These are phyloP conservation scores for Alfaro cultratus DNA, from an alignment of 2,797 vertebrate genomes.

Conservation along the genomic window DNA sequence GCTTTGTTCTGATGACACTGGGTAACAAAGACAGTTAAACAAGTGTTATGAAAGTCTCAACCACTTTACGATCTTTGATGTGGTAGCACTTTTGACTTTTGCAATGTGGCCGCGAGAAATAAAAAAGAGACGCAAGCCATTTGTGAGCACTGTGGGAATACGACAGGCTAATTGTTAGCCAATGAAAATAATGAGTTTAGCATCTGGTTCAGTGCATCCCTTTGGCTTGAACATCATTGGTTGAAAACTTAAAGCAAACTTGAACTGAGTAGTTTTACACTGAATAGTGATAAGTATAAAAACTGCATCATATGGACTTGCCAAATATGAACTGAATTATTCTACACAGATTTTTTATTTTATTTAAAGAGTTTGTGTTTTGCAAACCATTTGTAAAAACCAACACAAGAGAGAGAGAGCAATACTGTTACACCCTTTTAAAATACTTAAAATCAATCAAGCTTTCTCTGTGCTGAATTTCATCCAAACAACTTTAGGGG, in stretches of 20 bases:
- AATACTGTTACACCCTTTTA: neutral
- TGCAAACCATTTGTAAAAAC: neutral
- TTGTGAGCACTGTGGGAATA: neutral
- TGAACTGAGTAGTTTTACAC: neutral
- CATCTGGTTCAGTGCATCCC: neutral
- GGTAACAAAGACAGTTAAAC: neutral
- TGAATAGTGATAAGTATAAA: neutral
- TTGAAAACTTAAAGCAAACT: neutral
- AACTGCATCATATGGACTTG: neutral
- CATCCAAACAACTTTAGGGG: neutral
- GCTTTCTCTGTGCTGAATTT: neutral
- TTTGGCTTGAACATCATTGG: neutral
- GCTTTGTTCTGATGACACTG: neutral
- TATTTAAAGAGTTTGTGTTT: neutral
- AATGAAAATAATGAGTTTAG: neutral
- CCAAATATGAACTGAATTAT: neutral
- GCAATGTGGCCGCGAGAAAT: neutral
- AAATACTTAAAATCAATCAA: neutral
- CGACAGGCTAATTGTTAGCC: neutral
- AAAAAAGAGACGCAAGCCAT: neutral
- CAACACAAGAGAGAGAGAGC: neutral
- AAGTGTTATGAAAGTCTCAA: neutral
- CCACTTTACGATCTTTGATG: neutral
- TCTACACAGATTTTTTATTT: neutral
- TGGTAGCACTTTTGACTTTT: neutral